Evolutionary conservation across 2,113 vertebrate species (phyloP), one percentile per base, ranked within the genome.

Genomic region (Peromyscus californicus): DNA sequence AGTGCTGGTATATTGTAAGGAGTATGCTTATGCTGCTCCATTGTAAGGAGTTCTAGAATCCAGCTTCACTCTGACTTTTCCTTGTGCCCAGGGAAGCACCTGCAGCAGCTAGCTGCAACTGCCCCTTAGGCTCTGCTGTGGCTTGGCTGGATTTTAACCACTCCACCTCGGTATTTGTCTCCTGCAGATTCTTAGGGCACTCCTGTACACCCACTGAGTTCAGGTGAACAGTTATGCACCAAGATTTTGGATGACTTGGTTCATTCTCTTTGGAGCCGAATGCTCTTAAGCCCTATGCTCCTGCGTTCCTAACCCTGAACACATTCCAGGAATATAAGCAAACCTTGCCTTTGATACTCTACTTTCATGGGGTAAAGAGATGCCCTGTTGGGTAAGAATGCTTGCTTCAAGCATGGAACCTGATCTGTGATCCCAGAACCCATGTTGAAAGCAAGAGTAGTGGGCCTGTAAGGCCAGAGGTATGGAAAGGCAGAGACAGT

Each of bases 11-110:
- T n/a, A n/a, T n/a, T n/a, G n/a, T n/a, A n/a, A n/a, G n/a, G n/a
- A n/a, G n/a, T n/a, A n/a, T n/a, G n/a, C n/a, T 45, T 9, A 0
- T 7, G 0, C 6, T 12, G 0, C 12, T 10, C 57, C 36, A 3
- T 13, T 33, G 22, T n/a, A 13, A 69, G 42, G 29, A 26, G 24
- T 45, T 90, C 76, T 72, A 45, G 92, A 94, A 69, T 19, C 8
- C 19, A 36, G 15, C 59, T 4, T 1, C 6, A 15, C 26, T 51
- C 10, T 2, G 33, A 48, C 63, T 72, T 48, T 54, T 74, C 48
- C 63, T 5, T n/a, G 54, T 54, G 13, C 26, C n/a, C 17, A 3
- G 26, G 51, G 59, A 75, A 21, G 12, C 3, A 24, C 65, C 26
- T 22, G 1, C 2, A 5, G 9, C 8, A 48, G 45, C 45, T 48